Percentiles rank a stretch among this genome's conserved stretches.
Evolutionary conservation across 2,888 invertebrate genomes (phyloP).

Genomic region (Gasteruption jaculator): DNA sequence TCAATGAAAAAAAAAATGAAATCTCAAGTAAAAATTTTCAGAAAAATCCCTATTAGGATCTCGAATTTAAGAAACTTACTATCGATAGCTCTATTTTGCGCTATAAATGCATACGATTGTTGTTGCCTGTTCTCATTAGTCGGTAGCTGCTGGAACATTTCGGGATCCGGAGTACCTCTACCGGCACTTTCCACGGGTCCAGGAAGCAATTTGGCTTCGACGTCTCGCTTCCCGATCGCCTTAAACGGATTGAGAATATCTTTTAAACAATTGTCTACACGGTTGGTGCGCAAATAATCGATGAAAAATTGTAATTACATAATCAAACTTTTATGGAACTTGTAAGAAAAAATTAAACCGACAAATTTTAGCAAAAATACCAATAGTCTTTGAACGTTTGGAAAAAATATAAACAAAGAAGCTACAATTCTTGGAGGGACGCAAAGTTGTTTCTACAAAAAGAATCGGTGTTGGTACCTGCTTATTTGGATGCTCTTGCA

Average conservation of each 20-base stretch:
- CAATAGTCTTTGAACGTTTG: too few species aligned
- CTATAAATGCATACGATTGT: conserved; percentile 52
- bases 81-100: conserved; percentile 45
- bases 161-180: conserved; percentile 48
- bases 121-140: conserved; percentile 43
- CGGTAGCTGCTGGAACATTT: conserved; percentile 48
- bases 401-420: too few species aligned
- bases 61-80: conserved; percentile 43
- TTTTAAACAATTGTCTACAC: too few species aligned
- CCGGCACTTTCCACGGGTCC: conserved; percentile 48
- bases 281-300: too few species aligned
- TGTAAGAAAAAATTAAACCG: too few species aligned
- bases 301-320: too few species aligned
- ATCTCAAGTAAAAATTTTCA: conserved; percentile 1
- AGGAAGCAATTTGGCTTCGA: conserved; percentile 61
- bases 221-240: conserved; percentile 69
- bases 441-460: too few species aligned
- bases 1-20: background rate
- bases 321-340: too few species aligned
- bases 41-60: background rate
- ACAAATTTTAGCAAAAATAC: too few species aligned
- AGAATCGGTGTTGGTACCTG: too few species aligned
- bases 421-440: too few species aligned
- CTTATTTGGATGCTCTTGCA: conserved; percentile 70
- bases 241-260: conserved; percentile 37